These are phyloP conservation scores for Macquaria ambigua DNA, from an alignment of 2,113 vertebrate genomes.

Conservation along the genomic window DNA sequence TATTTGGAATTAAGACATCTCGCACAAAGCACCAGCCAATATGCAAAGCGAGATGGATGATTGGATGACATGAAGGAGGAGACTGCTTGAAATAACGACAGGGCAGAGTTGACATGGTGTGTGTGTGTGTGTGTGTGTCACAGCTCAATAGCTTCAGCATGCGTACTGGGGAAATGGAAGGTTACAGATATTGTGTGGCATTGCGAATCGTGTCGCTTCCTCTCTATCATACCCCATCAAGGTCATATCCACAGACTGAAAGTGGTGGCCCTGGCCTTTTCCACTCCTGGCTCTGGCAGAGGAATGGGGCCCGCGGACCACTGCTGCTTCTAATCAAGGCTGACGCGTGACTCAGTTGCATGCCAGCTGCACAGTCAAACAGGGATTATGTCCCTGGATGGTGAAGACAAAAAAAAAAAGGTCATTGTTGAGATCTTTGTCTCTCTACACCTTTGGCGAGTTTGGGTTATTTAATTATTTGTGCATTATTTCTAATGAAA, in stretches of 20 bases:
- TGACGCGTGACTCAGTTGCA: conserved; percentile 87
- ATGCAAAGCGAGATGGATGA: conserved; percentile 68
- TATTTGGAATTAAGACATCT: conserved; percentile 48
- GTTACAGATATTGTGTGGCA: conserved; percentile 82
- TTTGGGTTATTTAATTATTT: conserved; percentile 67
- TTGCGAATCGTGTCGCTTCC: conserved; percentile 79
- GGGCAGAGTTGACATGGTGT: conserved; percentile 62
- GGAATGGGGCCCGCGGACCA: conserved; percentile 78
- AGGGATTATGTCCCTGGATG: conserved; percentile 83
- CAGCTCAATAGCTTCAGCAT: conserved; percentile 69
- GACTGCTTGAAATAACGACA: conserved; percentile 68
- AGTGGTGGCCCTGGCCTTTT: conserved; percentile 83
- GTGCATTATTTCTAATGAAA: conserved; percentile 51
- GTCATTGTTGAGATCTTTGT: conserved; percentile 80
- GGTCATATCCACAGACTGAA: conserved; percentile 83
- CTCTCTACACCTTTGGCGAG: conserved; percentile 72
- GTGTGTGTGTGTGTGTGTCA: conserved; percentile 57
- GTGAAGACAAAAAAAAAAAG: conserved; percentile 79
- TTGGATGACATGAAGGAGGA: conserved; percentile 67
- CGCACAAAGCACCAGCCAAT: conserved; percentile 55
- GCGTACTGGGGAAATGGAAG: conserved; percentile 69
- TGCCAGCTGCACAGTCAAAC: conserved; percentile 82
- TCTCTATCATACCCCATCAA: conserved; percentile 84
- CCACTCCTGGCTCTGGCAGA: conserved; percentile 81
- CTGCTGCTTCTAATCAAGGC: conserved; percentile 86